Evolutionary conservation across 2,888 invertebrate genomes (phyloP), one percentile per base, ranked within the genome.

Genomic region (Aquatica leii): DNA sequence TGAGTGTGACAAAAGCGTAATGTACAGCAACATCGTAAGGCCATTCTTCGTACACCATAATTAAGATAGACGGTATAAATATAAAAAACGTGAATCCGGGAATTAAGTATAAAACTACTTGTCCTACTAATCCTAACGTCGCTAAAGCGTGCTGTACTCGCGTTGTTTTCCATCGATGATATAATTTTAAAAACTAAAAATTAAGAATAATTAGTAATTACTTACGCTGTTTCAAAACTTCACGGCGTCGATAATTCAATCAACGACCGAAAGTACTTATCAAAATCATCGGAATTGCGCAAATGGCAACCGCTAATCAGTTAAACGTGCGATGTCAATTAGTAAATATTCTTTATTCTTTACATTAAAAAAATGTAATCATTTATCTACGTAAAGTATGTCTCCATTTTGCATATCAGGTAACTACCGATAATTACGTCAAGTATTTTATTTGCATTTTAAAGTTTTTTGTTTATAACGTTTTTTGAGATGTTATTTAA

Each of bases 81-180:
- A 96, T 90, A 81, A 95, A 95, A 78, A 95, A 87, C 0, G 93
- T 85, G 76, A 95, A 89, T 12, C 95, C 95, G 3, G 95, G 95
- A n/a, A 93, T 85, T n/a, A 95, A 82, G 74, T 95, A 95, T 52
- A 93, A 86, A 65, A 91, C 84, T 58, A 95, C 90, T 74, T 94
- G 94, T 0, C 91, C 90, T 6, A 93, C 84, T 71, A 95, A 83
- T 52, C 92, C 90, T 35, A 93, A 82, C 71, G 89, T 88, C 34
- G 86, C 85, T 64, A 90, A 88, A 72, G 87, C 87, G 75, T 88
- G 87, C 71, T 88, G 85, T 71, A 86, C 85, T 76, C 89, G 86
- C 50, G 86, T 84, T 67, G 86, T 88, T 75, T 93, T 94, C 83
- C 94, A 94, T 69, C 92, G 88, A n/a, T 88, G 84, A 76, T 94